These are phyloP conservation scores for Montipora capricornis DNA, from an alignment of 64 coral and sea anemone species.

Conservation along the genomic window DNA sequence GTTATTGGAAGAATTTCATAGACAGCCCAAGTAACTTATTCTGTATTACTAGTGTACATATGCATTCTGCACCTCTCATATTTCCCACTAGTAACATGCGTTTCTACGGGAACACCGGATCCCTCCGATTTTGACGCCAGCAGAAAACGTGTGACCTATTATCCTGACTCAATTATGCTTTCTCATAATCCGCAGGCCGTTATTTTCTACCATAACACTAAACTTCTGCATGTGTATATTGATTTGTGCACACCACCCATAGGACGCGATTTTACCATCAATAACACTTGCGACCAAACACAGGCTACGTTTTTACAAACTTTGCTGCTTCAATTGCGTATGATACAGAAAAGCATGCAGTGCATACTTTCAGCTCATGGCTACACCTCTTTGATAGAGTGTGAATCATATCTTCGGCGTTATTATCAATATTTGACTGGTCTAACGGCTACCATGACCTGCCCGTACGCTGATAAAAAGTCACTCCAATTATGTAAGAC, in stretches of 20 bases:
- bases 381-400: slow-evolving; percentile 20
- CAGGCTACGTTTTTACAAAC: neutral
- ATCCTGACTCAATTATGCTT: slow-evolving; percentile 62
- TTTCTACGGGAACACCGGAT: neutral
- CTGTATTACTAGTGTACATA: neutral
- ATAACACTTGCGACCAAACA: neutral
- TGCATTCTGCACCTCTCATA: neutral
- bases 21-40: neutral
- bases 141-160: slow-evolving; percentile 50
- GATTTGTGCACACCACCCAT: neutral
- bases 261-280: neutral
- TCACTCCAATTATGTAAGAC: neutral
- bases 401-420: slow-evolving; percentile 6
- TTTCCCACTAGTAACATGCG: neutral
- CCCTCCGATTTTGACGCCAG: neutral
- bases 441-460: neutral
- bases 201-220: slow-evolving; percentile 49
- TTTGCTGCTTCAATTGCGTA: neutral
- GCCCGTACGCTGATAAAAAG: neutral
- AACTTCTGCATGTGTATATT: slow-evolving; percentile 12
- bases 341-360: neutral
- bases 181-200: slow-evolving; percentile 30
- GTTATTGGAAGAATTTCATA: slow-evolving; percentile 1
- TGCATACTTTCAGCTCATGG: neutral
- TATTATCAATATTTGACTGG: slow-evolving; percentile 23